These are phyloP conservation scores for Trachelus troglodyta DNA, from an alignment of 2,888 invertebrate genomes.

Conservation along the genomic window DNA sequence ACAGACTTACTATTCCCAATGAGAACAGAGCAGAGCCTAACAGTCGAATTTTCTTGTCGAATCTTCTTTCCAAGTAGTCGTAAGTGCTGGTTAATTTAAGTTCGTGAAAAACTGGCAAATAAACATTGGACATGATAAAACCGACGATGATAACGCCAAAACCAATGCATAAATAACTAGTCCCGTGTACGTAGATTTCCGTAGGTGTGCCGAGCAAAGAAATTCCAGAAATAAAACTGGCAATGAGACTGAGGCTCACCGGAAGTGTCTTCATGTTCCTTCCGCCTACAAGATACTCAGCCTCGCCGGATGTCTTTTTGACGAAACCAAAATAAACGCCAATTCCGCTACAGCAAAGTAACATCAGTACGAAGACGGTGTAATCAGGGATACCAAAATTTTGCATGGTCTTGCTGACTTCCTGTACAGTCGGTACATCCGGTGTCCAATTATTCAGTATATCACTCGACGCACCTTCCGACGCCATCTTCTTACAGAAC, in stretches of 20 bases:
- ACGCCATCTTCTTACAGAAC: conserved; percentile 48
- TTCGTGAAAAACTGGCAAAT: conserved; percentile 80
- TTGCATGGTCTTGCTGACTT: conserved; percentile 70
- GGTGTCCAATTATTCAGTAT: conserved; percentile 34
- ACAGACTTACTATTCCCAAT: conserved; percentile 74
- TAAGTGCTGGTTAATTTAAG: conserved; percentile 82
- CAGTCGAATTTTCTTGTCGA: conserved; percentile 75
- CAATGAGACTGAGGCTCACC: conserved; percentile 85
- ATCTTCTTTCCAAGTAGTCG: conserved; percentile 81
- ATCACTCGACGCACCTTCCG: conserved; percentile 37
- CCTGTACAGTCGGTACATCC: conserved; percentile 64
- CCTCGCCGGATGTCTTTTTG: conserved; percentile 74
- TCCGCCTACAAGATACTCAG: conserved; percentile 83
- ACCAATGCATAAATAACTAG: conserved; percentile 77
- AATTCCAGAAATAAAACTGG: conserved; percentile 84
- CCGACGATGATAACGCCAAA: conserved; percentile 76
- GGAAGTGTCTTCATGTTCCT: conserved; percentile 86
- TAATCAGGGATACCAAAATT: conserved; percentile 82
- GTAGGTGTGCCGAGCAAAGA: conserved; percentile 83
- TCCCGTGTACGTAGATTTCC: conserved; percentile 85
- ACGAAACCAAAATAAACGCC: conserved; percentile 87
- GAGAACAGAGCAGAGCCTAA: conserved; percentile 79
- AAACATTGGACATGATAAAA: conserved; percentile 75
- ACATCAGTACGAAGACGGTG: conserved; percentile 80
- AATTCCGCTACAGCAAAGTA: conserved; percentile 80